These are phyloP conservation scores for Drosophila virilis DNA, from an alignment of 1,140 invertebrate genomes.

Conservation along the genomic window DNA sequence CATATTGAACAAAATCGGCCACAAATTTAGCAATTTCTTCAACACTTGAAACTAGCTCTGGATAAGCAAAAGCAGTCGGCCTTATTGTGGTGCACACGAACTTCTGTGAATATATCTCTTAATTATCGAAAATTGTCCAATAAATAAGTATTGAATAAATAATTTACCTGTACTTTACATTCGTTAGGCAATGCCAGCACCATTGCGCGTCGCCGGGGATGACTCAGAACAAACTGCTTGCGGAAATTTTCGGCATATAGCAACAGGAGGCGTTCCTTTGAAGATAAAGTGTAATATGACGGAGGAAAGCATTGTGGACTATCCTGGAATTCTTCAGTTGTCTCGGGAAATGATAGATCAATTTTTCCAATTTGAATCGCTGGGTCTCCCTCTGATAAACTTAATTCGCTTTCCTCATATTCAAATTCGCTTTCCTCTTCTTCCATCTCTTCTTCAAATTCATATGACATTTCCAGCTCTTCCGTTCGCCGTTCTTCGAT, in stretches of 20 bases:
- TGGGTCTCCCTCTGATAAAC: conserved; percentile 64
- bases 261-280: conserved; percentile 91
- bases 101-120: conserved; percentile 84
- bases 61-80: conserved; percentile 86
- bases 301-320: conserved; percentile 86
- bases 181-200: conserved; percentile 92
- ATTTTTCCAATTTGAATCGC: conserved; percentile 61
- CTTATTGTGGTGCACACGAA: conserved; percentile 88
- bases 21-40: conserved; percentile 86
- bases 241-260: conserved; percentile 93
- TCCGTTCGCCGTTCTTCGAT: conserved; percentile 37
- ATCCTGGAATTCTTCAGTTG: conserved; percentile 53
- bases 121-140: neutral
- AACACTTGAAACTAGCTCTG: conserved; percentile 86
- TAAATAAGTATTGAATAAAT: neutral
- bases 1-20: conserved; percentile 86
- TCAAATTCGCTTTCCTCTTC: conserved; percentile 46
- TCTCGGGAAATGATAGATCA: conserved; percentile 77
- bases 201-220: conserved; percentile 89
- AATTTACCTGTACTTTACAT: conserved; percentile 89
- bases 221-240: conserved; percentile 88
- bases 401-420: conserved; percentile 50
- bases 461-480: conserved; percentile 1
- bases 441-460: conserved; percentile 27
- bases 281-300: conserved; percentile 89